Base-by-base conservation (phyloP, 2,113 vertebrate genomes). In the Mastomys coucha region DNA sequence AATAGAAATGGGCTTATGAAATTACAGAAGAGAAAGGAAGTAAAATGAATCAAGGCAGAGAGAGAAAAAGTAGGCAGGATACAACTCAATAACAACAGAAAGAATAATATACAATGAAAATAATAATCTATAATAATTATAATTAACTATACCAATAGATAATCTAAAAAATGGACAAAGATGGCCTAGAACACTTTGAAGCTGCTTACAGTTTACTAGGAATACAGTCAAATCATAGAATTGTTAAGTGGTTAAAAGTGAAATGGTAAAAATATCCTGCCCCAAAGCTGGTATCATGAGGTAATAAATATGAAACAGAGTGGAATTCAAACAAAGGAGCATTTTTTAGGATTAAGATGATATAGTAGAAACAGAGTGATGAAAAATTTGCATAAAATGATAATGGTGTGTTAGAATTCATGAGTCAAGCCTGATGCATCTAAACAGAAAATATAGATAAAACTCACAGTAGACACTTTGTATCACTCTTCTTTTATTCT, bases 131-230 rank as follows among this genome's bases (percentile, higher is more conserved):
- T 84, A 84, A 84, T 67, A 7, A 69, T 69, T 69, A 42, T 56
- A 91, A 36, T 36, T 85, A 86, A 89, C 58, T 75, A 58, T 65
- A 63, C 70, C 45, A 92, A n/a, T 65, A 95, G 87, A 87, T 65
- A 31, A 20, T 84, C 69, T 77, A 92, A 94, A 67, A 70, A 85
- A 91, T 45, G 24, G n/a, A 76, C 22, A 95, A 95, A 73, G 17
- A n/a, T n/a, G 33, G 7, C n/a, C 45, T n/a, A 65, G 81, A 84
- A 53, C 56, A 26, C 39, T 88, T 12, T 19, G 2, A 2, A 92
- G 1, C 65, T 78, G 36, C 49, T 20, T 89, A n/a, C 22, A 84
- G 12, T 70, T 88, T 89, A 80, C n/a, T 87, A 81, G 31, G 1
- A 1, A 70, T 72, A n/a, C 39, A 65, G 39, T 51, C 73, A 8